Conservation (phyloP, 2,797 vertebrate genomes). For the Diplodus sargus region DNA sequence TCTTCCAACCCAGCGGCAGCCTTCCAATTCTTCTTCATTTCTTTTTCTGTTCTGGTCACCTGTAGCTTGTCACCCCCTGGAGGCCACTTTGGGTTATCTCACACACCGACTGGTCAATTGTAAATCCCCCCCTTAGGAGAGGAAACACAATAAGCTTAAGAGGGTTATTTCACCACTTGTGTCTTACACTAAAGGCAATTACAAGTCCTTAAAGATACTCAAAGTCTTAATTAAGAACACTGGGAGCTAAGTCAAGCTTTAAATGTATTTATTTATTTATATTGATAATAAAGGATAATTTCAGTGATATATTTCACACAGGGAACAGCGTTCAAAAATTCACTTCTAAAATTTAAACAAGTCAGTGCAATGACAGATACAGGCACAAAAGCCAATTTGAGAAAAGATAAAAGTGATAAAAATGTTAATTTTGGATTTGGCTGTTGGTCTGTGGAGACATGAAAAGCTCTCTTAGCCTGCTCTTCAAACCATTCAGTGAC, state of each 20-base stretch:
- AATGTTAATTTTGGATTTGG: no score
- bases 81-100: constrained; percentile 46
- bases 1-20: not conserved
- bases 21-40: constrained; percentile 5
- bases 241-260: no score
- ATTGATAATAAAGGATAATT: not conserved
- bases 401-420: not conserved
- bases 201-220: not conserved
- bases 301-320: no score
- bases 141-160: constrained; percentile 11
- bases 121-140: not conserved
- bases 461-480: not conserved
- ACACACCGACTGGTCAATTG: constrained; percentile 12
- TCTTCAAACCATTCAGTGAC: not conserved
- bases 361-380: not conserved
- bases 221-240: not conserved
- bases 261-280: no score
- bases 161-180: constrained; percentile 12
- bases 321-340: not conserved
- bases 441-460: not conserved
- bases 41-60: constrained; percentile 28
- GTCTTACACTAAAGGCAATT: not conserved
- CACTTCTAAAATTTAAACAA: not conserved
- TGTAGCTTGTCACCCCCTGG: constrained; percentile 63
- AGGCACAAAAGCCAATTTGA: not conserved